Percentiles rank a stretch among this genome's conserved stretches.
Evolutionary conservation across 2,888 invertebrate genomes (phyloP).

Genomic region (Lepidocyrtinus sp.): DNA sequence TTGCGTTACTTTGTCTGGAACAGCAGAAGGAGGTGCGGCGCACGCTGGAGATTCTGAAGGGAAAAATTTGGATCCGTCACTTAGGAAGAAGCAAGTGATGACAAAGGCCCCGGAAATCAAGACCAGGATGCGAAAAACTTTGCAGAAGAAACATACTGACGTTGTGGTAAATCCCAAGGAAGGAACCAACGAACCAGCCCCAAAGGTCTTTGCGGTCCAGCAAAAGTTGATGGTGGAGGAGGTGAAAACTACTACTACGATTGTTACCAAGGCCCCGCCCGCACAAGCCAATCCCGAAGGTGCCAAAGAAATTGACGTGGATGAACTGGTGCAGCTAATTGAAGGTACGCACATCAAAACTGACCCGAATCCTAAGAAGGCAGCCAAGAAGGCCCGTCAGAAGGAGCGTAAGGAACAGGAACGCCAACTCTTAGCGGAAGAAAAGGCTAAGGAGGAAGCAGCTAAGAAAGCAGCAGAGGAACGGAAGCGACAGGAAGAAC

Average conservation of each 20-base stretch:
- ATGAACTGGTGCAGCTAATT: conserved; percentile 63
- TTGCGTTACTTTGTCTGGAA: conserved; percentile 36
- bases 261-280: neutral
- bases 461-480: conserved; percentile 35
- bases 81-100: neutral
- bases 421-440: conserved; percentile 30
- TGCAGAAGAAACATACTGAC: neutral
- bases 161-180: neutral
- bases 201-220: neutral
- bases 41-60: conserved; percentile 15
- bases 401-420: conserved; percentile 78
- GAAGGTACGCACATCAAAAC: conserved; percentile 57
- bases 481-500: conserved; percentile 53
- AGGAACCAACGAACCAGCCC: neutral
- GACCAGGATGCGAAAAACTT: conserved; percentile 31
- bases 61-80: neutral
- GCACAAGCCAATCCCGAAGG: neutral
- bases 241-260: conserved; percentile 9
- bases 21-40: conserved; percentile 25
- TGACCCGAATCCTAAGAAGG: conserved; percentile 77
- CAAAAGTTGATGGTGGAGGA: neutral
- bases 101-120: conserved; percentile 34
- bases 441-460: conserved; percentile 43
- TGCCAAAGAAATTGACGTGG: conserved; percentile 57
- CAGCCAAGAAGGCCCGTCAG: conserved; percentile 88